phyloP scores from a whole-genome alignment of 1,140 invertebrate genomes.

The Oscheius sp. region DNA sequence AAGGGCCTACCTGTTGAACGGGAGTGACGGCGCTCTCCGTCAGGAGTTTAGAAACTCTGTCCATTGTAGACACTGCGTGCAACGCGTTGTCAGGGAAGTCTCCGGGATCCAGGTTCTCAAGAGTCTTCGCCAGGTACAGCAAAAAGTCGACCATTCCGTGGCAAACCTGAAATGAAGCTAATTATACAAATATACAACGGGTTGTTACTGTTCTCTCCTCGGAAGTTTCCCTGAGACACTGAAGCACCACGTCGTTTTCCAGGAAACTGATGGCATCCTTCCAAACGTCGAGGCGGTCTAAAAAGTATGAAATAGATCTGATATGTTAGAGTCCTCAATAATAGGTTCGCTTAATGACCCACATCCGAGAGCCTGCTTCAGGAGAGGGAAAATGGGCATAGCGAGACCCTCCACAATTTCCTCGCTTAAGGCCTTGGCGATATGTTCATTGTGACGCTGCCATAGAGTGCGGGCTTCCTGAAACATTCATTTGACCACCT shows the following conservation, averaged over 20 bases:
- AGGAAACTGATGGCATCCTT: neutral
- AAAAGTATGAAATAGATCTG: too few relatives aligned
- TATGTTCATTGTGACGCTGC: neutral
- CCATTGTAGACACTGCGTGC: neutral
- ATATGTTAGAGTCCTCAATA: too few relatives aligned
- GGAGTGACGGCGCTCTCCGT: neutral
- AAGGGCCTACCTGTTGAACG: neutral
- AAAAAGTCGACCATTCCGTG: neutral
- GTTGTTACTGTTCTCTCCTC: neutral
- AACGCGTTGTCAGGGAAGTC: neutral
- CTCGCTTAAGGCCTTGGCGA: too few relatives aligned
- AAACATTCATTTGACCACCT: slow-evolving; percentile 2
- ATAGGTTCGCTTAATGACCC: too few relatives aligned
- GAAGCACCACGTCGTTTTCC: neutral
- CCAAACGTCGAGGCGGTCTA: neutral
- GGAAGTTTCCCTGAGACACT: neutral
- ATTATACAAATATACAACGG: neutral
- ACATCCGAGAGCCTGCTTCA: neutral
- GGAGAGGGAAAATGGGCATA: neutral
- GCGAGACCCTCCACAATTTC: neutral
- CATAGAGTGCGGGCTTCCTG: neutral
- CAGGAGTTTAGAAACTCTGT: neutral
- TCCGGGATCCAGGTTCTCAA: neutral
- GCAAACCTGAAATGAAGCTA: too few relatives aligned
- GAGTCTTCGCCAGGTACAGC: neutral